A percentile compares a stretch with the other conserved stretches of the same genome.
These are phyloP conservation scores for Zaprionus obscuricornis DNA, from an alignment of 2,888 invertebrate genomes.

Conservation along the genomic window DNA sequence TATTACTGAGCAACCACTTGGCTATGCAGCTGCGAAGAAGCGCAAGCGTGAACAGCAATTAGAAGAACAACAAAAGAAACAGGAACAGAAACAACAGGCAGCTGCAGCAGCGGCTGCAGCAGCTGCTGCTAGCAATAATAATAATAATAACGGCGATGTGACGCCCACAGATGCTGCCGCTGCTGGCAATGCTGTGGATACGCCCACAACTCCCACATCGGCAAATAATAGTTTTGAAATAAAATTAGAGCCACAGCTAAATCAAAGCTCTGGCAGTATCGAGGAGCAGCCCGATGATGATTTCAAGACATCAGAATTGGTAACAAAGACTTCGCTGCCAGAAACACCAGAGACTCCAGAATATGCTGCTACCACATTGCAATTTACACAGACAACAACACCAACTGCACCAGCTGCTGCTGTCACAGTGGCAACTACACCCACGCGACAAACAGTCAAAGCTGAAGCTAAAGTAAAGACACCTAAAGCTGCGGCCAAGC, in stretches of 20 bases:
- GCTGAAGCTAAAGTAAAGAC: constrained; percentile 50
- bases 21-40: constrained; percentile 93
- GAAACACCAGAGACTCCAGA: constrained; percentile 86
- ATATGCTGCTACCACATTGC: constrained; percentile 90
- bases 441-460: constrained; percentile 21
- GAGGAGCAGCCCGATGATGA: constrained; percentile 66
- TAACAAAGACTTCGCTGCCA: constrained; percentile 75
- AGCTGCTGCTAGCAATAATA: constrained; percentile 66
- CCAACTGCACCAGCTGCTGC: constrained; percentile 18
- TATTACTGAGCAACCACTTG: constrained; percentile 95
- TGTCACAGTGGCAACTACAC: constrained; percentile 6
- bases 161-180: constrained; percentile 54
- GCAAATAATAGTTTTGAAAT: constrained; percentile 75
- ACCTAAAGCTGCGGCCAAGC: constrained; percentile 44
- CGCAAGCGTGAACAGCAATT: constrained; percentile 91
- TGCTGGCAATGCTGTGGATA: constrained; percentile 49
- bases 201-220: constrained; percentile 80
- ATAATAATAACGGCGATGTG: constrained; percentile 53
- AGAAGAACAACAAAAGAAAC: constrained; percentile 87
- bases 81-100: constrained; percentile 84
- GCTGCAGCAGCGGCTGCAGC: constrained; percentile 82
- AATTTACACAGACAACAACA: constrained; percentile 84
- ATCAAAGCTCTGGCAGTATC: constrained; percentile 57
- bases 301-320: constrained; percentile 46
- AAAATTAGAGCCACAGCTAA: constrained; percentile 68